These are phyloP conservation scores for Gonocerus acuteangulatus DNA, from an alignment of 2,888 invertebrate genomes.

Conservation along the genomic window DNA sequence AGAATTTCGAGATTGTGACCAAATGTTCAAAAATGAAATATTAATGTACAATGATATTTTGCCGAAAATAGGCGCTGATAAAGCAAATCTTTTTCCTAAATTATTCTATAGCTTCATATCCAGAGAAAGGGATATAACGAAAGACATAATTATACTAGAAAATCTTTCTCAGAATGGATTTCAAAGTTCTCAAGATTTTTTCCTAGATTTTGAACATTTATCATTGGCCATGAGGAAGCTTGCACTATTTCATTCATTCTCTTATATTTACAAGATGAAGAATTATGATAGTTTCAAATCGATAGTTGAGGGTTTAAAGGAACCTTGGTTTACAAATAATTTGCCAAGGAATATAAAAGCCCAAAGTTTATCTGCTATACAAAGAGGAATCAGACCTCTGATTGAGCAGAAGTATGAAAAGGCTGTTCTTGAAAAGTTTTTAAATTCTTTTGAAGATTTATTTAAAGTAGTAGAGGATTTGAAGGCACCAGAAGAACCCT, in stretches of 20 bases:
- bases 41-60: conserved; percentile 33
- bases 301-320: background rate
- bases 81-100: conserved; percentile 32
- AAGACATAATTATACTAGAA: conserved; percentile 39
- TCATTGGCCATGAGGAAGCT: conserved; percentile 36
- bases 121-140: conserved; percentile 1
- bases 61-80: conserved; percentile 31
- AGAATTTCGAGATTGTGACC: conserved; percentile 12
- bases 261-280: conserved; percentile 38
- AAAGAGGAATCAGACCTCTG: background rate
- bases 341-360: background rate
- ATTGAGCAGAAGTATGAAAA: background rate
- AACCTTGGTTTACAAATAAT: conserved; percentile 2
- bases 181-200: conserved; percentile 36
- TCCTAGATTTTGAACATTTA: conserved; percentile 40
- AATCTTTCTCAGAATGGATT: conserved; percentile 39
- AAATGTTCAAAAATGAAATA: conserved; percentile 35
- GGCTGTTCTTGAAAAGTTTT: background rate
- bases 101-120: conserved; percentile 28
- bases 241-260: conserved; percentile 41
- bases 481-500: conserved; percentile 29
- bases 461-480: background rate
- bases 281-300: background rate
- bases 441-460: background rate
- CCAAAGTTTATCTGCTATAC: background rate